phyloP scores from a whole-genome alignment of 1,140 invertebrate genomes.

The Cotesia vestalis region DNA sequence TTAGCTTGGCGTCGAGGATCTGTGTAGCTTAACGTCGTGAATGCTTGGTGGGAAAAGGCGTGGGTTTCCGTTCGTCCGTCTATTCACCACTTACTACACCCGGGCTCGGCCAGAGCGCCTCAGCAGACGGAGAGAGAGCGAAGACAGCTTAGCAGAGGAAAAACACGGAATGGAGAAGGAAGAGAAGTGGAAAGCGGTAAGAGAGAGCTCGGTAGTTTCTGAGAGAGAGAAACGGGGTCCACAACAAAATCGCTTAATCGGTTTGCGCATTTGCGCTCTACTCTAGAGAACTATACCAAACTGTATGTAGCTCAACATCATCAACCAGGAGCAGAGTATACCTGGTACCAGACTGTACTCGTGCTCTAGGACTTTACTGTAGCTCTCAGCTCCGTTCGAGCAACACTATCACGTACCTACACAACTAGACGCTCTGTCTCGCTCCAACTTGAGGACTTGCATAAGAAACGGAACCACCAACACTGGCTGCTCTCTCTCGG shows the following conservation, averaged over 20 bases:
- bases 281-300: background rate
- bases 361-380: too few species aligned
- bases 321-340: too few species aligned
- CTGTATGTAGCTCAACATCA: background rate
- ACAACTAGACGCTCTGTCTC: too few species aligned
- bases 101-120: conserved; percentile 29
- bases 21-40: background rate
- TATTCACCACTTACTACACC: conserved; percentile 56
- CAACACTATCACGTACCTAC: too few species aligned
- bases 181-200: conserved; percentile 64
- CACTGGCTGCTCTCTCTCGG: conserved; percentile 11
- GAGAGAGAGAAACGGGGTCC: conserved; percentile 65
- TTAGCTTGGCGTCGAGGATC: conserved; percentile 7
- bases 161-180: conserved; percentile 60
- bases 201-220: conserved; percentile 36
- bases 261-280: conserved; percentile 55
- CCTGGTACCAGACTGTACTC: too few species aligned
- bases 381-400: too few species aligned
- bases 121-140: conserved; percentile 18
- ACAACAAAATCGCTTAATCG: conserved; percentile 70
- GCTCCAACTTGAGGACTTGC: too few species aligned
- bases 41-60: conserved; percentile 43
- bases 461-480: conserved; percentile 11
- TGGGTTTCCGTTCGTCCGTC: conserved; percentile 56
- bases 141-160: conserved; percentile 46